phyloP scores from a whole-genome alignment of 1,140 invertebrate genomes.

The Drosophila pruinosa region DNA sequence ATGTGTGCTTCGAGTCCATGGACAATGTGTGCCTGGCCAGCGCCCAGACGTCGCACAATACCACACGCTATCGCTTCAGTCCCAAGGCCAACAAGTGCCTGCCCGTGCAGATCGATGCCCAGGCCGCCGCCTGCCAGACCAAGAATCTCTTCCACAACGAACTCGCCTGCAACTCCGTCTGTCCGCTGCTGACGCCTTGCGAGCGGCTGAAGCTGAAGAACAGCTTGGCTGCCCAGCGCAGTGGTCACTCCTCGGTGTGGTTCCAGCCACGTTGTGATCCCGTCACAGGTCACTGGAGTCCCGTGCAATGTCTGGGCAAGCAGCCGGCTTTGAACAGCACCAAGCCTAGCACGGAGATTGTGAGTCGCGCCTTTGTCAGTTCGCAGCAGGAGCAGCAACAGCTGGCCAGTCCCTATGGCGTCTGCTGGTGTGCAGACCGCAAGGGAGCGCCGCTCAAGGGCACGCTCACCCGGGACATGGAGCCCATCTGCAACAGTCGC shows the following conservation, averaged over 20 bases:
- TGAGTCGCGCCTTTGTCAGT: constrained; percentile 59
- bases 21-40: constrained; percentile 85
- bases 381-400: background rate
- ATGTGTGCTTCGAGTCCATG: constrained; percentile 91
- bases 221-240: constrained; percentile 87
- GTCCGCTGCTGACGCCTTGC: constrained; percentile 92
- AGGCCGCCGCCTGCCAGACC: constrained; percentile 89
- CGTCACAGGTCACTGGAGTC: constrained; percentile 89
- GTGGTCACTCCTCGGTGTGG: constrained; percentile 83
- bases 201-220: constrained; percentile 91
- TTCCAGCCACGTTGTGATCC: constrained; percentile 90
- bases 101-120: constrained; percentile 85
- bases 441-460: constrained; percentile 91
- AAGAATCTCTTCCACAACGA: constrained; percentile 95
- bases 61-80: constrained; percentile 91
- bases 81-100: constrained; percentile 90
- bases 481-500: constrained; percentile 89
- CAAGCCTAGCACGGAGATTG: constrained; percentile 37
- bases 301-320: constrained; percentile 89
- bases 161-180: constrained; percentile 91
- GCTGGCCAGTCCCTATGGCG: constrained; percentile 81
- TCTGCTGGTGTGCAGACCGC: constrained; percentile 93
- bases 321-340: constrained; percentile 45
- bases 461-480: constrained; percentile 87
- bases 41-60: constrained; percentile 81